Base-by-base conservation (phyloP, 2,888 invertebrate species). In the Hypolimnas misippus region DNA sequence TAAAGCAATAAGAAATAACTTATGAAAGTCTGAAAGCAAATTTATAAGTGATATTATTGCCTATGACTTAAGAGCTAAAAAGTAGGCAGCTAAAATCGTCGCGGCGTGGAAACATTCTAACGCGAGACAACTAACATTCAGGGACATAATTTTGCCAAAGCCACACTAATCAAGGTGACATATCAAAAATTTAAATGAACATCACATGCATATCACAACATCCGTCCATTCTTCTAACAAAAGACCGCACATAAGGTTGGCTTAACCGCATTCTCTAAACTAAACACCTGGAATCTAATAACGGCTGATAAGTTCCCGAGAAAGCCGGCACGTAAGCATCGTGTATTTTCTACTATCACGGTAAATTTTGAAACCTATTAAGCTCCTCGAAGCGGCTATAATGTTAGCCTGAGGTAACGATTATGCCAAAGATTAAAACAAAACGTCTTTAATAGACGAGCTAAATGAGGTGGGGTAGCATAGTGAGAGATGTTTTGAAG, bases 361-460 rank as follows among this genome's bases (percentile, higher is more conserved):
- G 84, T 89, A 89, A 89, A 91, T 92, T 91, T 88, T 88, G 89
- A 86, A 82, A 89, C 87, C 91, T 91, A 91, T 92, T 91, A 90
- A 89, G 87, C 87, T 89, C 82, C 88, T 87, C 84, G 89, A 86
- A 89, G 88, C 89, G 86, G 87, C 90, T 82, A 86, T 91, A 89
- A 89, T 84, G 90, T 87, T 90, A 84, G 90, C 91, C 91, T 78
- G 90, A 88, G 88, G 91, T 85, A 87, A 84, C 89, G 89, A 90
- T 91, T 89, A 86, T 81, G 79, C 63, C 92, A 89, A 76, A 91
- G 91, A 91, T 69, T 82, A 86, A 44, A 63, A 62, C 21, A 57
- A 14, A 38, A 33, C 29, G 8, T 21, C 33, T 49, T 59, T 44
- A 44, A 49, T 51, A 63, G 60, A 57, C 29, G 63, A 58, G 58